Conservation (phyloP, 1,140 invertebrate genomes). For the Gonioctena quinquepunctata region DNA sequence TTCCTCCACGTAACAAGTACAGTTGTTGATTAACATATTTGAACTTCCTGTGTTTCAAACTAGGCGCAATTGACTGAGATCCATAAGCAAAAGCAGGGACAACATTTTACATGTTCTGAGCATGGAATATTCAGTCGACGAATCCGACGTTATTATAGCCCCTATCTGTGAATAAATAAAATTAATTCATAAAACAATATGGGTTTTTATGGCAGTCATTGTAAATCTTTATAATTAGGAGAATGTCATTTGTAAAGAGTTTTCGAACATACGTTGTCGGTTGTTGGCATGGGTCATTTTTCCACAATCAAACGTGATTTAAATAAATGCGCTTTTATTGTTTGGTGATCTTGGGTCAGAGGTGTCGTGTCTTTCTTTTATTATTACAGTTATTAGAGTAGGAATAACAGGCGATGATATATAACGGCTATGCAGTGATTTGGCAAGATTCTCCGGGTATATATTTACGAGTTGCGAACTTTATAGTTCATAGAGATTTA, state of each 20-base stretch:
- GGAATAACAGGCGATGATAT: background rate
- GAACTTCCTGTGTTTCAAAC: background rate
- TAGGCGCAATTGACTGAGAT: background rate
- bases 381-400: background rate
- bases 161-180: conserved; percentile 4
- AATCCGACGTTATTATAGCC: conserved; percentile 11
- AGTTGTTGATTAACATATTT: too few species aligned
- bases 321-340: background rate
- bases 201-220: background rate
- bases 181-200: conserved; percentile 19
- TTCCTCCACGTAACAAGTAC: too few species aligned
- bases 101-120: conserved; percentile 7
- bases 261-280: background rate
- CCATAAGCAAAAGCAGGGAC: background rate
- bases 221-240: conserved; percentile 16
- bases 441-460: background rate
- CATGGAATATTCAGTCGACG: conserved; percentile 2
- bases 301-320: conserved; percentile 3
- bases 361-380: background rate
- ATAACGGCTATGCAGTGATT: background rate
- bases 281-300: background rate
- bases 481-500: background rate
- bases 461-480: background rate
- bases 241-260: background rate
- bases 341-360: background rate